phyloP scores from a whole-genome alignment of 1,140 invertebrate species.

The Drosophila parvula region DNA sequence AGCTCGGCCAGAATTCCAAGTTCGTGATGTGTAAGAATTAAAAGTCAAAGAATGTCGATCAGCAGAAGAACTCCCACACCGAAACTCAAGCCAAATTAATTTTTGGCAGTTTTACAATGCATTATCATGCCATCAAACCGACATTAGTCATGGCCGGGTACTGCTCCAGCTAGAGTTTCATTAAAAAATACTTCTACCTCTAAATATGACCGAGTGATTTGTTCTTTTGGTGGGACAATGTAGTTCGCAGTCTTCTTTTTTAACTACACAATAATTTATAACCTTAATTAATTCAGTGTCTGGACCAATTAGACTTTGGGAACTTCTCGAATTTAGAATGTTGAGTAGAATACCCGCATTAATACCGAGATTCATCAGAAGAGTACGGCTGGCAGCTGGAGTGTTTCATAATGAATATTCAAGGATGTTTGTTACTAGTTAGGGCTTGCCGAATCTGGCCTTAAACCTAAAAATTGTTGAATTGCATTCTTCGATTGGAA shows the following conservation, averaged over 20 bases:
- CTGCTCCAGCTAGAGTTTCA: conserved; percentile 3
- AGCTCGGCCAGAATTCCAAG: conserved; percentile 45
- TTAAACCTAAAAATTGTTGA: not conserved
- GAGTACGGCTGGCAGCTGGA: not conserved
- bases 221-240: conserved; percentile 1
- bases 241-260: conserved; percentile 1
- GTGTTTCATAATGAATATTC: not conserved
- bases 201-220: conserved; percentile 6
- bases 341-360: conserved; percentile 4
- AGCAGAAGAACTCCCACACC: conserved; percentile 36
- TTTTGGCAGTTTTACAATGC: conserved; percentile 20
- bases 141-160: conserved; percentile 17
- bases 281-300: conserved; percentile 4
- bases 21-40: conserved; percentile 69
- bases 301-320: conserved; percentile 2
- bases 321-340: conserved; percentile 5
- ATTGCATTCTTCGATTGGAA: not conserved
- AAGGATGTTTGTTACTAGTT: not conserved
- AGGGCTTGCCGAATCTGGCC: not conserved
- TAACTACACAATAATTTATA: conserved; percentile 4
- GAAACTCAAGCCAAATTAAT: conserved; percentile 22
- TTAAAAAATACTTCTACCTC: conserved; percentile 4
- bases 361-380: conserved; percentile 1
- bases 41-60: conserved; percentile 54
- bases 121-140: conserved; percentile 23